A percentile compares a stretch with the other conserved stretches of the same genome.
phyloP scores from a whole-genome alignment of 2,888 invertebrate species.

The Ligdia adustata region DNA sequence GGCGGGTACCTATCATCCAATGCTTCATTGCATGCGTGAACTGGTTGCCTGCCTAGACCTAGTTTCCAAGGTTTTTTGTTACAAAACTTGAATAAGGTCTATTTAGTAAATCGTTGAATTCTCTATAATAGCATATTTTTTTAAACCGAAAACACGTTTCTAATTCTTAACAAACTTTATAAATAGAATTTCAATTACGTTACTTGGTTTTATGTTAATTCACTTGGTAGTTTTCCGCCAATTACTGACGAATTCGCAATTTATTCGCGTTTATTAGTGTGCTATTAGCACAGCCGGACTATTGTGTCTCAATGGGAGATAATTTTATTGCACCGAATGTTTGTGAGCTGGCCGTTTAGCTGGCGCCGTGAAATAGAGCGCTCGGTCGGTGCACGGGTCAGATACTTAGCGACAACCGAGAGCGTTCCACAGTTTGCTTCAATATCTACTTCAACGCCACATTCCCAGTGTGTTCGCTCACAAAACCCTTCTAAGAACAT shows the following conservation, averaged over 20 bases:
- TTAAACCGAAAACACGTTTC: too few species aligned
- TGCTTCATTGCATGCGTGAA: constrained; percentile 36
- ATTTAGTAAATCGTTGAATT: neutral
- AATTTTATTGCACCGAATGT: constrained; percentile 25
- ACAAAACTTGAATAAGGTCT: constrained; percentile 6
- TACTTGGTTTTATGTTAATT: constrained; percentile 10
- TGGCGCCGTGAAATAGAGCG: neutral
- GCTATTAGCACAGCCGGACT: constrained; percentile 24
- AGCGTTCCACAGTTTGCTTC: neutral
- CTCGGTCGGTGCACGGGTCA: too few species aligned
- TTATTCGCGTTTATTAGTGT: constrained; percentile 20
- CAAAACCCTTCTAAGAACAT: constrained; percentile 41
- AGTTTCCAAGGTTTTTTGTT: constrained; percentile 43
- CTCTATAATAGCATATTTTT: too few species aligned
- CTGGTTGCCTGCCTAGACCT: constrained; percentile 50
- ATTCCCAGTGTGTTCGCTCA: neutral
- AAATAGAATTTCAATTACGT: constrained; percentile 4
- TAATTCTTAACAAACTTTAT: neutral
- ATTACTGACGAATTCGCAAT: constrained; percentile 11
- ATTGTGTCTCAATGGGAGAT: constrained; percentile 21
- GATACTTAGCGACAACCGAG: too few species aligned
- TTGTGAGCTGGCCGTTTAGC: constrained; percentile 23
- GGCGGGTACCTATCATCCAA: too few species aligned
- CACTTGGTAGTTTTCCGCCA: constrained; percentile 17
- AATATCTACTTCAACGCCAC: too few species aligned